Evolutionary conservation across 2,113 vertebrate species (phyloP).

Genomic region (Ceratotherium simum): DNA sequence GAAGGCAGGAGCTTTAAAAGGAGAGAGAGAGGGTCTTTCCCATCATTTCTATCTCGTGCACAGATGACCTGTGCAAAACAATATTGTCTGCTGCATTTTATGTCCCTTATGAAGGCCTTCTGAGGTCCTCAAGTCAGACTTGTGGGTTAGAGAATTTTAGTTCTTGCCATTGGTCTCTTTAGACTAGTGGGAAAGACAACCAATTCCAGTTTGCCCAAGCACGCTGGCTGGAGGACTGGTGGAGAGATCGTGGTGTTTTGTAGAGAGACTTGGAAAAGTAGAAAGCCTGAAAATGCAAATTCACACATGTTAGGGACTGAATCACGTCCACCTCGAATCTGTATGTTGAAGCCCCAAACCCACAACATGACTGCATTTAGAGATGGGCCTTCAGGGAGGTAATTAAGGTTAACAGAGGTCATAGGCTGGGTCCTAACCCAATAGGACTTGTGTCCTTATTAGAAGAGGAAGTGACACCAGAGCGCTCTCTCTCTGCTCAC

Average conservation of each 20-base stretch:
- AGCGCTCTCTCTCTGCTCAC: accelerated
- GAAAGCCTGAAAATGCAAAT: too few relatives aligned
- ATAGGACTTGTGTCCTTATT: neutral
- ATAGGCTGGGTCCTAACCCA: neutral
- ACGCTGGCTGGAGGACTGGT: accelerated
- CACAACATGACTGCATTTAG: neutral
- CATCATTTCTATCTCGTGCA: neutral
- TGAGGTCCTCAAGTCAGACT: neutral
- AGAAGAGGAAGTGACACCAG: neutral
- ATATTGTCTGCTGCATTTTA: too few relatives aligned
- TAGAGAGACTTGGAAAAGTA: accelerated
- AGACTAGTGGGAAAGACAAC: neutral
- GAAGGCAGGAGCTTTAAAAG: too few relatives aligned
- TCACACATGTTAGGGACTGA: accelerated
- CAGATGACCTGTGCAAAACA: accelerated
- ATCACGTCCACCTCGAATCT: neutral
- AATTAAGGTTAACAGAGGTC: neutral
- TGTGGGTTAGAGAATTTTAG: too few relatives aligned
- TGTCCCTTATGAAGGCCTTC: neutral
- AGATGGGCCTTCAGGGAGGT: neutral
- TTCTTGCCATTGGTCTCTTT: neutral
- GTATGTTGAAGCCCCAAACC: accelerated
- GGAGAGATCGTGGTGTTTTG: neutral
- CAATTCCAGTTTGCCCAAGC: neutral
- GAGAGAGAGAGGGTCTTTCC: too few relatives aligned